These are phyloP conservation scores for Sebastes steindachneri DNA, from an alignment of 2,797 vertebrate genomes.

Conservation along the genomic window DNA sequence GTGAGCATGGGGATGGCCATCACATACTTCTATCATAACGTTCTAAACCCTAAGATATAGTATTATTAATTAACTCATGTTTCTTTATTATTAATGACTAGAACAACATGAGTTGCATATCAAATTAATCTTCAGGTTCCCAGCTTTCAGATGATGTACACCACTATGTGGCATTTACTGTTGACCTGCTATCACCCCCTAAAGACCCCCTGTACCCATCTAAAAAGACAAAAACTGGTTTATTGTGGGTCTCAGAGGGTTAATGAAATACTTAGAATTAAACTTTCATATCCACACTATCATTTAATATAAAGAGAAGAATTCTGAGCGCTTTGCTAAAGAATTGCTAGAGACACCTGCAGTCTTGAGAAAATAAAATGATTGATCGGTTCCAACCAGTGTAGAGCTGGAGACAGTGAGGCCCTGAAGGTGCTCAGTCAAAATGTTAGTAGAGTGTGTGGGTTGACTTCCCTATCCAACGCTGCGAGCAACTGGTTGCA, in stretches of 20 bases:
- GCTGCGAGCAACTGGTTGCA: conserved; percentile 11
- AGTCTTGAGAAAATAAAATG: conserved; percentile 12
- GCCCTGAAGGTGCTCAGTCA: conserved; percentile 39
- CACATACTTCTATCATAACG: too few relatives aligned
- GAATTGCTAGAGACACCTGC: not conserved
- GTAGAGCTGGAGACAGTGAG: conserved; percentile 13
- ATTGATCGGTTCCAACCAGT: conserved; percentile 18
- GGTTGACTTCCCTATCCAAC: conserved; percentile 25
- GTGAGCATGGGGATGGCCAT: too few relatives aligned
- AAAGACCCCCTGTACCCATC: rapidly evolving
- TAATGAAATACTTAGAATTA: not conserved
- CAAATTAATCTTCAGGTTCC: too few relatives aligned
- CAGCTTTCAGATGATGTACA: too few relatives aligned
- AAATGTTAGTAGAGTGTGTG: conserved; percentile 28
- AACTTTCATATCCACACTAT: not conserved
- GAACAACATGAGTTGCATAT: too few relatives aligned
- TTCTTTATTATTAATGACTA: too few relatives aligned
- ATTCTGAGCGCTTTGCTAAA: not conserved
- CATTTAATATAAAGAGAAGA: not conserved
- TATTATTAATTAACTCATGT: too few relatives aligned
- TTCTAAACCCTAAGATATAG: too few relatives aligned
- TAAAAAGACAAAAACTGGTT: too few relatives aligned
- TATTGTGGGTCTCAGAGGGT: too few relatives aligned
- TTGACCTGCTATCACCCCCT: too few relatives aligned
- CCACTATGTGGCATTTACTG: too few relatives aligned